Base-by-base conservation (phyloP, 1,140 invertebrate genomes). In the Atta colombica region DNA sequence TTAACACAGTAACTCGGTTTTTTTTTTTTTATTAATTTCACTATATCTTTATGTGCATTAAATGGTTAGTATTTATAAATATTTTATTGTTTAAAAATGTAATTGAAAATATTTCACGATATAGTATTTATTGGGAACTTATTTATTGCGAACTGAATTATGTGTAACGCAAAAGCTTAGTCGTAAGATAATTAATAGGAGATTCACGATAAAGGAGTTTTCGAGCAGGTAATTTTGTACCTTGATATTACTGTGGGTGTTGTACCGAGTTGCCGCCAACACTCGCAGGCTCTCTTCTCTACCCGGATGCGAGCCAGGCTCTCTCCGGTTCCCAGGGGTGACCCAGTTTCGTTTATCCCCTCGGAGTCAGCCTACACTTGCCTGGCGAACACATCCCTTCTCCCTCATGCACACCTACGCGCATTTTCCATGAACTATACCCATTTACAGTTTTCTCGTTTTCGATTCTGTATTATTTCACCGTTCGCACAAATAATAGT, bases 301-400 rank as follows among this genome's bases (percentile, higher is more conserved):
- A 81, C 68, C 78, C 68, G 65, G 77, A 49, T 71, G 25, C 66
- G 78, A 82, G 60, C 69, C 66, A 74, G 60, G 72, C 80, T 75
- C 87, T 58, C 82, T 82, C 61, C 58, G 68, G 74, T 89, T 89
- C 85, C 80, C 88, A 88, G 88, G 88, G 89, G 85, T 93, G 92
- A 93, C 93, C 92, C 77, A 94, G 86, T 92, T 94, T 92, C 89
- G 39, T 90, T 87, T 87, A 90, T 89, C 91, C 91, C 86, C 86
- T 78, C 87, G 60, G 86, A 80, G 51, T 87, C 69, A 75, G 77
- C 63, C 75, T 69, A 75, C 72, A 88, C 89, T 85, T 77, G 82
- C 87, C 87, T 87, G 78, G 81, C 81, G 72, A 77, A 72, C 72
- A 10, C 80, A 72, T 88, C 60, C 82, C 51, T 60, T 25, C 77